Evolutionary conservation across 1,140 invertebrate species (phyloP).

Genomic region (Drosophila mayri): DNA sequence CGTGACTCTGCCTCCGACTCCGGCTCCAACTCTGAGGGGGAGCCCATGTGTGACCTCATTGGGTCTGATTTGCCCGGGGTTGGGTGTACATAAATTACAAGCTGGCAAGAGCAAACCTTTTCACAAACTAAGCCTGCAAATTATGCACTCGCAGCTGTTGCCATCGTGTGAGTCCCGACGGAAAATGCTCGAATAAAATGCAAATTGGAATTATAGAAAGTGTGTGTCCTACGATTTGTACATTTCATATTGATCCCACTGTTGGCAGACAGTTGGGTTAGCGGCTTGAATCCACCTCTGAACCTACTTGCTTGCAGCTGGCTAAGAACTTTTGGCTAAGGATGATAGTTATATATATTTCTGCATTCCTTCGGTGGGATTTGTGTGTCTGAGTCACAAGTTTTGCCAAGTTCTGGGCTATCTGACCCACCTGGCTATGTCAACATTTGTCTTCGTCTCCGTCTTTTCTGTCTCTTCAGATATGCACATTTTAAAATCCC

Average conservation of each 20-base stretch:
- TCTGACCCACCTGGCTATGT: conserved; percentile 8
- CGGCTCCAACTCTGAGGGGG: background rate
- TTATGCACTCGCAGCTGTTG: conserved; percentile 41
- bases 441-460: conserved; percentile 11
- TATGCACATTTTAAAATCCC: conserved; percentile 25
- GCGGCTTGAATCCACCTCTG: background rate
- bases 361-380: background rate
- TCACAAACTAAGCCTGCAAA: conserved; percentile 25
- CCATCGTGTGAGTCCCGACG: conserved; percentile 2
- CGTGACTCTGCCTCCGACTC: conserved; percentile 12
- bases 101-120: conserved; percentile 25
- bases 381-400: conserved; percentile 1
- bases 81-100: conserved; percentile 32
- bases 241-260: background rate
- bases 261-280: conserved; percentile 1
- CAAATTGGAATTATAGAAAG: conserved; percentile 16
- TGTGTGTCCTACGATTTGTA: conserved; percentile 8
- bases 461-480: background rate
- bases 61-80: conserved; percentile 1
- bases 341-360: conserved; percentile 2
- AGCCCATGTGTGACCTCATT: conserved; percentile 37
- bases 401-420: conserved; percentile 1
- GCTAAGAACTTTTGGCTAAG: background rate
- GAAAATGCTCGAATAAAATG: conserved; percentile 20
- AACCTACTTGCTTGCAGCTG: background rate